Percentiles rank a stretch among this genome's conserved stretches.
phyloP scores from a whole-genome alignment of 2,113 vertebrate species.

The Sardina pilchardus region DNA sequence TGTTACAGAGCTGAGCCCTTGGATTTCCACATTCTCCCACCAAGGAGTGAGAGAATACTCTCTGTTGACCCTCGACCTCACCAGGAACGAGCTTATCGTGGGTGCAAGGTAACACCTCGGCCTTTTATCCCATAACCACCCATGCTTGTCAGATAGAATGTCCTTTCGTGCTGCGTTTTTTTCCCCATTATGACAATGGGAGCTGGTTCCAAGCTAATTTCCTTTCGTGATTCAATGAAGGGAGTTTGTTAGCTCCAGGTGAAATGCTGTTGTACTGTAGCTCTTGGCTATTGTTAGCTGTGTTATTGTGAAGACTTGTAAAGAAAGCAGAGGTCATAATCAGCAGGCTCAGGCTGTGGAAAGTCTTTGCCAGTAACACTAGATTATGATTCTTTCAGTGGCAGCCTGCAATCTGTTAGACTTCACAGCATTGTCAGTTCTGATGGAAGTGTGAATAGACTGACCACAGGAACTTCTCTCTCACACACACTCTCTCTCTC shows the following conservation, averaged over 20 bases:
- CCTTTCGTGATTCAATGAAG: neutral
- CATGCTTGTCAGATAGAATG: slow-evolving; percentile 3
- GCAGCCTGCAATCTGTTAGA: neutral
- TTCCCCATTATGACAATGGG: neutral
- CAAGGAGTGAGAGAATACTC: slow-evolving; percentile 90
- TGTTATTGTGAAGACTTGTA: neutral
- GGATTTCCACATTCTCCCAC: slow-evolving; percentile 89
- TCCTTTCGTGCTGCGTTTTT: neutral
- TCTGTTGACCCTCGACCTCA: slow-evolving; percentile 93
- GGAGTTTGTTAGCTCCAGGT: neutral
- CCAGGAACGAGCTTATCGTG: slow-evolving; percentile 94
- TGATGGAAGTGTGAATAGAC: neutral
- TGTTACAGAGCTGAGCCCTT: slow-evolving; percentile 85
- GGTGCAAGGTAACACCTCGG: slow-evolving; percentile 87
- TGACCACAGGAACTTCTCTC: neutral
- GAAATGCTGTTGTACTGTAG: neutral
- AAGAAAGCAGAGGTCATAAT: neutral
- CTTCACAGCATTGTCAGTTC: neutral
- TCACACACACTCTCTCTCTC: slow-evolving; percentile 29
- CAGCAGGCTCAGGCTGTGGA: neutral
- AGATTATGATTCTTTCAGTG: neutral
- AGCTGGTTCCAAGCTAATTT: neutral
- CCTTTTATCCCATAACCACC: neutral
- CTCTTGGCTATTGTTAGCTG: neutral
- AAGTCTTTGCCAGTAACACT: neutral